Conservation (phyloP, 2,113 vertebrate species). For the Chauna torquata region DNA sequence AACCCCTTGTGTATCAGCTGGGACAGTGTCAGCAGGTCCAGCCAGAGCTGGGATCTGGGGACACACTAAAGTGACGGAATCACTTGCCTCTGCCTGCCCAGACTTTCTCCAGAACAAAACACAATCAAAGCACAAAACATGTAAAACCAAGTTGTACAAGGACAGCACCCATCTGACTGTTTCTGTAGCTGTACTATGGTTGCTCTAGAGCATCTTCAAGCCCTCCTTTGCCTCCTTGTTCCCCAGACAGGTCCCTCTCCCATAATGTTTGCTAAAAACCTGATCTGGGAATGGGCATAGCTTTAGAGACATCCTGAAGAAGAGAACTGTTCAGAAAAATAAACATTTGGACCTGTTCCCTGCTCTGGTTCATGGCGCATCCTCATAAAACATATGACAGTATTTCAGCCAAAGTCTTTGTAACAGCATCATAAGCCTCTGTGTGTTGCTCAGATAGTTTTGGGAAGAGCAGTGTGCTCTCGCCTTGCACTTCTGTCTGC, state of each 20-base stretch:
- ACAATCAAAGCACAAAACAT: not conserved
- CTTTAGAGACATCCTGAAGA: not conserved
- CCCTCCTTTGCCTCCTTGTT: not conserved
- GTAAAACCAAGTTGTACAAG: not conserved
- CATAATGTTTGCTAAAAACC: not conserved
- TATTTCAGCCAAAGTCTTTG: not conserved
- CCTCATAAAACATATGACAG: not conserved
- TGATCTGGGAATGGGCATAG: not conserved
- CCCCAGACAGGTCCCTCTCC: not conserved
- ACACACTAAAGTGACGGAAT: not conserved
- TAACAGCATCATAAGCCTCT: not conserved
- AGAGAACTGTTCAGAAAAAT: not conserved
- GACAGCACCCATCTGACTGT: not conserved
- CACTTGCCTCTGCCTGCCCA: not conserved
- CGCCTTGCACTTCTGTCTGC: not conserved
- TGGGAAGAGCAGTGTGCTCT: fast-evolving
- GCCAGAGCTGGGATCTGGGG: not conserved
- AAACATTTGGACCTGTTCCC: not conserved
- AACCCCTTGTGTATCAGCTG: not conserved
- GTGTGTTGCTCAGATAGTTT: fast-evolving
- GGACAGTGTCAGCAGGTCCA: not conserved
- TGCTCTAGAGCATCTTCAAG: not conserved
- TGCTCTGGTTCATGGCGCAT: not conserved
- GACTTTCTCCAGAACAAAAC: not conserved
- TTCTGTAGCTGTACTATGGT: not conserved